Conservation (phyloP, 2,113 vertebrate genomes). For the Salvelinus alpinus region DNA sequence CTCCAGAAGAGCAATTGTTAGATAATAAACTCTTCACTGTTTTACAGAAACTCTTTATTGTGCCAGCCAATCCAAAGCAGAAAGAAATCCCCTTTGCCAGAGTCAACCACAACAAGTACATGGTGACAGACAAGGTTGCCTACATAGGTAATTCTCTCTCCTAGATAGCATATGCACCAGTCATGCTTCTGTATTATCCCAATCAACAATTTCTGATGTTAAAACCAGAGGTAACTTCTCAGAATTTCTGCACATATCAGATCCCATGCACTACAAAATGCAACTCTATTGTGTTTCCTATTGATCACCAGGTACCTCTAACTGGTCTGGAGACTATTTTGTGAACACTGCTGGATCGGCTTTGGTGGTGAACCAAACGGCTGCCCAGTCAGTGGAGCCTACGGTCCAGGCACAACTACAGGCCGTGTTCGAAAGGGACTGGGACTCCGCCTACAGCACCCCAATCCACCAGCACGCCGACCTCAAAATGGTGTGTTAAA, state of each 20-base stretch:
- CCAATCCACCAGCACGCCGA: constrained; percentile 55
- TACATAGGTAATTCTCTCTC: constrained; percentile 79
- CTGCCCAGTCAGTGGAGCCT: background rate
- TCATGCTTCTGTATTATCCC: too few relatives aligned
- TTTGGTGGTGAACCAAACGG: constrained; percentile 78
- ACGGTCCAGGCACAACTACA: constrained; percentile 76
- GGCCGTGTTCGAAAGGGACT: constrained; percentile 82
- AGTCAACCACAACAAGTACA: constrained; percentile 92
- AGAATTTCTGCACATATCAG: background rate
- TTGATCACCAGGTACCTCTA: constrained; percentile 80
- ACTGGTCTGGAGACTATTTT: constrained; percentile 92
- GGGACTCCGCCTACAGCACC: constrained; percentile 81
- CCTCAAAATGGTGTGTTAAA: constrained; percentile 36
- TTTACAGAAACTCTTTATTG: constrained; percentile 77
- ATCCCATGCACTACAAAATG: background rate
- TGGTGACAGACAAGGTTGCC: constrained; percentile 84
- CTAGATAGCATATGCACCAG: background rate
- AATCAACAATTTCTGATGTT: too few relatives aligned
- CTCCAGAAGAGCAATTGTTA: background rate
- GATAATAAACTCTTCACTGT: background rate
- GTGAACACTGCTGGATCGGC: constrained; percentile 80
- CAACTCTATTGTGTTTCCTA: background rate
- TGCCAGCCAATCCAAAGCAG: constrained; percentile 71
- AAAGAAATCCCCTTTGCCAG: constrained; percentile 81
- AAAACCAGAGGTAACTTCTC: background rate